These are phyloP conservation scores for Leptinotarsa defecta DNA, from an alignment of 1,140 invertebrate genomes.

Conservation along the genomic window DNA sequence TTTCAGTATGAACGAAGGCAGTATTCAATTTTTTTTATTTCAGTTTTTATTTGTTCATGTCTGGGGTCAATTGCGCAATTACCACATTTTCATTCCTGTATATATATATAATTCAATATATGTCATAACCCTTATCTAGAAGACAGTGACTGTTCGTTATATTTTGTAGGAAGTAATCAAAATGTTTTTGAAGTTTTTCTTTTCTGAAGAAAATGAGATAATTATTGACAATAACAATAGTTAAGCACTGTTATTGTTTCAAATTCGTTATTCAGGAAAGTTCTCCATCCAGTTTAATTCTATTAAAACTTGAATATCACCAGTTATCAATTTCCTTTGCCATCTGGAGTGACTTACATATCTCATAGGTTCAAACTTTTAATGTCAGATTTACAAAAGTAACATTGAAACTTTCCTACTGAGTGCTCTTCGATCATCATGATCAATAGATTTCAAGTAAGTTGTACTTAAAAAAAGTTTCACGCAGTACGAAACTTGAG, in stretches of 20 bases:
- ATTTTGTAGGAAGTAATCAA: neutral
- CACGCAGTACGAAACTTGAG: neutral
- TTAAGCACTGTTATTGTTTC: neutral
- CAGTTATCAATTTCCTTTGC: neutral
- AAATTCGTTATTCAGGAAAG: neutral
- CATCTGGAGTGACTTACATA: neutral
- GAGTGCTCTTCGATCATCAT: constrained; percentile 7
- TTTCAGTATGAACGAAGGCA: too few relatives aligned
- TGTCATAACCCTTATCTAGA: neutral
- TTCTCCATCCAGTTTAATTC: too few relatives aligned
- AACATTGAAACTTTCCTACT: neutral
- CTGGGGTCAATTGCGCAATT: neutral
- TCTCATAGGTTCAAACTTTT: too few relatives aligned
- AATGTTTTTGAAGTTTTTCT: neutral
- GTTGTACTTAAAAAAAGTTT: constrained; percentile 19
- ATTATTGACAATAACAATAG: constrained; percentile 11
- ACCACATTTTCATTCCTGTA: too few relatives aligned
- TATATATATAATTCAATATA: too few relatives aligned
- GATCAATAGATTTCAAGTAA: constrained; percentile 26
- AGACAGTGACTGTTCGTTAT: neutral
- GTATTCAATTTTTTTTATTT: too few relatives aligned
- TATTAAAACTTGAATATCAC: neutral
- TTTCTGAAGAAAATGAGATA: constrained; percentile 6
- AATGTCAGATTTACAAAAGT: neutral
- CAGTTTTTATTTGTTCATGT: constrained; percentile 9